Base-by-base conservation (phyloP, 1,140 invertebrate genomes). In the Vanessa tameamea region DNA sequence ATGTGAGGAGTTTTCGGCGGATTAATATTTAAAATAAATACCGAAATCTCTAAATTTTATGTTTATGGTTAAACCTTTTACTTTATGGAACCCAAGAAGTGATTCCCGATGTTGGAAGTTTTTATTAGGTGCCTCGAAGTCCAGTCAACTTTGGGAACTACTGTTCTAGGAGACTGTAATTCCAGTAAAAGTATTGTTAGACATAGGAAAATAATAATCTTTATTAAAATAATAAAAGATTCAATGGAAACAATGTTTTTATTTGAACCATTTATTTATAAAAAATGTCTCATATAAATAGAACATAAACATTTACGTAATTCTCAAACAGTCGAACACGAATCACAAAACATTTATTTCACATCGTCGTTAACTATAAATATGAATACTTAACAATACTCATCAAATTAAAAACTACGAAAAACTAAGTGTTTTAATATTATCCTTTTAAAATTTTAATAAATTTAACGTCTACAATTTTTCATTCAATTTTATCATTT, bases 281-380 rank as follows among this genome's bases (percentile, higher is more conserved):
- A 86, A 90, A 91, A 90, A 92, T 90, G 85, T 82, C 78, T 90
- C 83, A 84, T 91, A 88, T 90, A 90, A 90, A 92, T 89, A 87
- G 77, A 86, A 90, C 83, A 84, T 88, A 82, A 79, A 86, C 70
- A 4, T 31, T 31, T 31, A 8, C 81, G 53, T 76, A 86, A 85
- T 80, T 87, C 81, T 83, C 85, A 84, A 91, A 89, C 83, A 88
- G 80, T 83, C 82, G 73, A 78, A 80, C 81, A 74, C 63, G 72
- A 70, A 73, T 79, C 77, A 74, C 61, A 77, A n/a, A 75, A 76
- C 77, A 78, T 71, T 76, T 65, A 57, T 50, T 64, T 77, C 68
- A 61, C 69, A 79, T 82, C 81, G 76, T 83, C 82, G 75, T 80
- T 83, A 57, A 57, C 11, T 82, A 81, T 79, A 79, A 82, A 80